A percentile compares a stretch with the other conserved stretches of the same genome.
Evolutionary conservation across 2,888 invertebrate genomes (phyloP).

Genomic region (Choreutis nemorana): DNA sequence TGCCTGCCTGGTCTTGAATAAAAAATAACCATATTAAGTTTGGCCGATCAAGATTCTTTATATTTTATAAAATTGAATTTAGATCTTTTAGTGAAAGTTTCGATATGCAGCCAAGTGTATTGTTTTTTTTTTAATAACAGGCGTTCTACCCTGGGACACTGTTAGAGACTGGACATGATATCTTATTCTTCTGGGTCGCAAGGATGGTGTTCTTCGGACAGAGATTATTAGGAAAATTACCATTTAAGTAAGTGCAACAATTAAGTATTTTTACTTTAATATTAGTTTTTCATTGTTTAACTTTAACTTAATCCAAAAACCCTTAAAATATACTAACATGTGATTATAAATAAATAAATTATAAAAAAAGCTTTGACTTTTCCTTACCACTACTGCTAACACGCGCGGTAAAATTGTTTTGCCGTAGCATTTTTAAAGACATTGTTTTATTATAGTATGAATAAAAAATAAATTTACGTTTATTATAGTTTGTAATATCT

Average conservation of each 20-base stretch:
- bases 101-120: neutral
- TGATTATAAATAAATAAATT: neutral
- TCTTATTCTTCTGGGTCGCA: slow-evolving; percentile 99
- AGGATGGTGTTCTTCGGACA: slow-evolving; percentile 98
- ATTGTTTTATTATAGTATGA: too few species aligned
- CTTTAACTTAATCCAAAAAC: neutral
- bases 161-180: slow-evolving; percentile 97
- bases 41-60: too few species aligned
- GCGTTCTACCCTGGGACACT: slow-evolving; percentile 92
- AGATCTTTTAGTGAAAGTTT: neutral
- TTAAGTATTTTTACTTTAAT: neutral
- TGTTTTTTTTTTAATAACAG: too few species aligned
- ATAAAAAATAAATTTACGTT: neutral
- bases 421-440: too few species aligned
- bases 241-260: slow-evolving; percentile 74
- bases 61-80: too few species aligned
- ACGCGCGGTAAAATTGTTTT: too few species aligned
- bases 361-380: neutral
- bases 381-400: too few species aligned
- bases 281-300: neutral
- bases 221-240: slow-evolving; percentile 86
- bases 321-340: neutral
- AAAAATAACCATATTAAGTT: too few species aligned
- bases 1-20: too few species aligned
- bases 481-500: neutral